phyloP scores from a whole-genome alignment of 1,140 invertebrate species.

The Leucophenga varia region DNA sequence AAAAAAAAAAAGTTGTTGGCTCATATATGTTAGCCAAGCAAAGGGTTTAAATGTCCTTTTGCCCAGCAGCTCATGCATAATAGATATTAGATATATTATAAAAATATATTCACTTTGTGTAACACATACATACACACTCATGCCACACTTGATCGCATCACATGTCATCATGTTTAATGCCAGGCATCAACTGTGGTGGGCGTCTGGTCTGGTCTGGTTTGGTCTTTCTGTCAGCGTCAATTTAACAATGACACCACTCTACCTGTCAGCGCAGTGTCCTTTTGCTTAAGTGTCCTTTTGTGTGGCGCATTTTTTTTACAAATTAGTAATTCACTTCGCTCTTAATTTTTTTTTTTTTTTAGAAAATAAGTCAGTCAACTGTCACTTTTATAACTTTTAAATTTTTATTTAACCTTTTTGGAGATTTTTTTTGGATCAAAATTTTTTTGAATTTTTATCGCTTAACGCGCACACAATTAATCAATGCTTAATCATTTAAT shows the following conservation, averaged over 20 bases:
- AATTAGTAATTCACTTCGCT: too few relatives aligned
- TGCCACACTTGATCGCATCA: too few relatives aligned
- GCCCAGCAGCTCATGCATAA: slow-evolving; percentile 46
- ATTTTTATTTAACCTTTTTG: slow-evolving; percentile 5
- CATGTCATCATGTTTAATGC: too few relatives aligned
- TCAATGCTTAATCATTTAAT: slow-evolving; percentile 40
- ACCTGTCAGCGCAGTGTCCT: slow-evolving; percentile 14
- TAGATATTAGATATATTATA: slow-evolving; percentile 56
- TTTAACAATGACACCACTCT: background rate
- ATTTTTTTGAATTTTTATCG: slow-evolving; percentile 12
- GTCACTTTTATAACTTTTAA: too few relatives aligned
- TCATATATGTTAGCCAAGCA: slow-evolving; percentile 4
- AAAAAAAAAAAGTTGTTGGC: slow-evolving; percentile 1
- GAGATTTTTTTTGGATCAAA: slow-evolving; percentile 7
- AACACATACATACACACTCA: slow-evolving; percentile 13
- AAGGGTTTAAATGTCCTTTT: slow-evolving; percentile 33
- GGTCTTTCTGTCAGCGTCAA: slow-evolving; percentile 26
- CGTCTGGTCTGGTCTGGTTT: background rate
- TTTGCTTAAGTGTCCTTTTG: slow-evolving; percentile 10
- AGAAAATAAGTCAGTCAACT: too few relatives aligned
- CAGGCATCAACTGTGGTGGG: slow-evolving; percentile 9
- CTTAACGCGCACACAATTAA: slow-evolving; percentile 44
- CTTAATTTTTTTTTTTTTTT: too few relatives aligned
- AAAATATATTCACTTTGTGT: too few relatives aligned
- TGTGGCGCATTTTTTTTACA: slow-evolving; percentile 25